Base-by-base conservation (phyloP, 2,888 invertebrate species). In the Iselma pallidipennis region DNA sequence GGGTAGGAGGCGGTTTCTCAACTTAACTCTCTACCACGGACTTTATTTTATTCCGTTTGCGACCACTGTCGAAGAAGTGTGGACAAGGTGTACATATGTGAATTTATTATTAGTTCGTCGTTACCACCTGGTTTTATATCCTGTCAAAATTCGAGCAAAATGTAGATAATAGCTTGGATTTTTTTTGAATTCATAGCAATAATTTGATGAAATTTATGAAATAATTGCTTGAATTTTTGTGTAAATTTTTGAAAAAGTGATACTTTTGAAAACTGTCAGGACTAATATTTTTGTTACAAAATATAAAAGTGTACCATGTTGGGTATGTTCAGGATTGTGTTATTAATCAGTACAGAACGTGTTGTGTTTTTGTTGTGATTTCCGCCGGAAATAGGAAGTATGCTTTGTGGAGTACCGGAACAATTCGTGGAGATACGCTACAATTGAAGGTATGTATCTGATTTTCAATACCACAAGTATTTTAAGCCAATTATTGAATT, bases 1-100 rank as follows among this genome's bases (percentile, higher is more conserved):
- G 23, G 48, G 55, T 54, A 55, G 48, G 16, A 12, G 45, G 26
- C 28, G 26, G 48, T 42, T 21, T 29, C 50, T 31, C 42, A 55
- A 42, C 21, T n/a, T 21, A 33, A 19, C 21, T 19, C 58, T 48
- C 49, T 53, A 42, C 31, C 53, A 21, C 51, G 33, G 51, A 56
- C 48, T 56, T 57, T 53, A 28, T 57, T 57, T 63, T 63, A 63
- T 57, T 63, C 59, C 58, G 63, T 53, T 57, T 59, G 59, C 57
- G 63, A 12, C 42, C 42, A 53, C 49, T 57, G 63, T 59, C 52
- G 37, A 42, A 33, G 54, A 54, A 53, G 55, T 49, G 23, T 21
- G n/a, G n/a, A n/a, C n/a, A n/a, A n/a, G n/a, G n/a, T n/a, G n/a
- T n/a, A n/a, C n/a, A n/a, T n/a, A n/a, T n/a, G n/a, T n/a, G n/a